These are phyloP conservation scores for Limosa lapponica DNA, from an alignment of 2,797 vertebrate genomes.

Conservation along the genomic window DNA sequence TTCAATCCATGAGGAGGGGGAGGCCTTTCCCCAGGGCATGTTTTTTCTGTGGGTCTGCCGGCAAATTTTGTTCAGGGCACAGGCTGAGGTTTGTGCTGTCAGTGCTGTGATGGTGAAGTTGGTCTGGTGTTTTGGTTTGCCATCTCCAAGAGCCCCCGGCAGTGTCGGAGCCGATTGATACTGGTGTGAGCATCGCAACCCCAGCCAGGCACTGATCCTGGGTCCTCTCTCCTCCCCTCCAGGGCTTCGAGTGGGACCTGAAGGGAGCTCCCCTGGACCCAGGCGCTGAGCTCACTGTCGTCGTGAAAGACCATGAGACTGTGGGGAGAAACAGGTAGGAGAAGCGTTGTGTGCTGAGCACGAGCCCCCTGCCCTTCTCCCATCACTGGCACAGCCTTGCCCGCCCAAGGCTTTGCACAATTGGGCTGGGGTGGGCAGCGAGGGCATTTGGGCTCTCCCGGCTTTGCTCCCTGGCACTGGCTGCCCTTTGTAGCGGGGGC, in stretches of 20 bases:
- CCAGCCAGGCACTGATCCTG: accelerated
- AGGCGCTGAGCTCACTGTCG: constrained; percentile 87
- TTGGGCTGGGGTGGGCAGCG: neutral
- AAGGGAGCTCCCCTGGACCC: constrained; percentile 92
- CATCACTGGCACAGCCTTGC: accelerated
- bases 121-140: neutral
- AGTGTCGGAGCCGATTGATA: accelerated
- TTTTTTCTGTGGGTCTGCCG: neutral
- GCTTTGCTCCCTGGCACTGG: accelerated
- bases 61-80: accelerated
- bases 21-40: accelerated
- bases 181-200: accelerated
- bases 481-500: accelerated
- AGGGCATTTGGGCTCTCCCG: neutral
- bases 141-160: accelerated
- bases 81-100: neutral
- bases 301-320: constrained; percentile 96
- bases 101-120: accelerated
- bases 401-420: neutral
- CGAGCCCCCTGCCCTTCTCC: accelerated
- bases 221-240: neutral
- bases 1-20: accelerated
- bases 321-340: constrained; percentile 94
- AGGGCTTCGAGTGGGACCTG: constrained; percentile 97
- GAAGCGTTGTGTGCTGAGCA: accelerated